phyloP scores from a whole-genome alignment of 1,140 invertebrate species.

The Lanistes nyassanus region DNA sequence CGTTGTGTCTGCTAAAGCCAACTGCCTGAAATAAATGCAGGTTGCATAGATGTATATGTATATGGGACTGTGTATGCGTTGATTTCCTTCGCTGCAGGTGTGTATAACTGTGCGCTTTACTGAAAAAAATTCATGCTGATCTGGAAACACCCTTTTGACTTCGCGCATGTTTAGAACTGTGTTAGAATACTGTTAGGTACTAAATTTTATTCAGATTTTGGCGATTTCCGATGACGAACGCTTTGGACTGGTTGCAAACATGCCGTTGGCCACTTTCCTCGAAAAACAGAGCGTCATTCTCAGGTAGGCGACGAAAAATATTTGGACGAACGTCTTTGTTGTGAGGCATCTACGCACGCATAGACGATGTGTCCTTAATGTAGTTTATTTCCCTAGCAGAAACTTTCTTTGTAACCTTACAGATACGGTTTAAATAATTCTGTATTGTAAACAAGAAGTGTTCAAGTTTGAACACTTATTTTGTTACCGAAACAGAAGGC shows the following conservation, averaged over 20 bases:
- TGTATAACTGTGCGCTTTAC: not conserved
- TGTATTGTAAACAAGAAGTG: no score
- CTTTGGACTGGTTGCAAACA: constrained; percentile 25
- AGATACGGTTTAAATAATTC: no score
- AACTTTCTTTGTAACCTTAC: no score
- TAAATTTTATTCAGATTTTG: constrained; percentile 21
- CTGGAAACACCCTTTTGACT: not conserved
- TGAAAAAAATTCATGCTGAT: not conserved
- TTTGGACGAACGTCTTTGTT: not conserved
- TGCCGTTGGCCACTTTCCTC: not conserved
- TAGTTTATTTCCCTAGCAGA: no score
- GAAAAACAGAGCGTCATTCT: constrained; percentile 2
- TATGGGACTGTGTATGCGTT: not conserved
- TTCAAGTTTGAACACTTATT: no score
- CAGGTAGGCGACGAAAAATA: not conserved
- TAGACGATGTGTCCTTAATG: no score
- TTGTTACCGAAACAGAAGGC: no score
- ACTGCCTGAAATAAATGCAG: no score
- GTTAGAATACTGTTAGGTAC: not conserved
- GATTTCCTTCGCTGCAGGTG: not conserved
- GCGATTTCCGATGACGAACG: constrained; percentile 9
- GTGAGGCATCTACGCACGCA: no score
- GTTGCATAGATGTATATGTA: not conserved
- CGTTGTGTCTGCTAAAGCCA: no score
- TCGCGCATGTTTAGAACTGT: not conserved